phyloP scores from a whole-genome alignment of 1,140 invertebrate species.

The Pogonomyrmex californicus region DNA sequence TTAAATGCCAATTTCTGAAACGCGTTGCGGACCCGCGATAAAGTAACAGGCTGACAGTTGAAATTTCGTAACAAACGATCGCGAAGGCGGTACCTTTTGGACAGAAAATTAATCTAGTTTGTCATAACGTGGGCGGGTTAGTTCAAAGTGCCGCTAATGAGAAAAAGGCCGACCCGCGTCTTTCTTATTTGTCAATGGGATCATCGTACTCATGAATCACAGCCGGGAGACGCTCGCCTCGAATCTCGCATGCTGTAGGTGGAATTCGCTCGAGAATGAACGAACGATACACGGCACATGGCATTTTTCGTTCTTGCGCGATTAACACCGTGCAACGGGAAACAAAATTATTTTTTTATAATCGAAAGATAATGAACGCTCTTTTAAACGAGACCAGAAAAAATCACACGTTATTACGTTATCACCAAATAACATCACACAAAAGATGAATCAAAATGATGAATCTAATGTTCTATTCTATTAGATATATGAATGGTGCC shows the following conservation, averaged over 20 bases:
- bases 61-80: slow-evolving; percentile 87
- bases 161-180: slow-evolving; percentile 84
- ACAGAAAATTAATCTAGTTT: slow-evolving; percentile 87
- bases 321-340: slow-evolving; percentile 27
- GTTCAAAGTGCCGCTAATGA: slow-evolving; percentile 87
- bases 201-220: slow-evolving; percentile 83
- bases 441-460: not conserved
- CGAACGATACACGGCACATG: slow-evolving; percentile 33
- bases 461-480: not conserved
- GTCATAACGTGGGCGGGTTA: slow-evolving; percentile 87
- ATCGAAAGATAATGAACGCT: slow-evolving; percentile 22
- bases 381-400: slow-evolving; percentile 11
- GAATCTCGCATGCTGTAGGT: slow-evolving; percentile 61
- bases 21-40: slow-evolving; percentile 51
- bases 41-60: slow-evolving; percentile 82
- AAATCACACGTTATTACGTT: slow-evolving; percentile 4
- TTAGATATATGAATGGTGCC: not conserved
- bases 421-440: too few species aligned
- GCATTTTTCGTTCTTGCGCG: slow-evolving; percentile 46
- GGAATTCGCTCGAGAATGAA: slow-evolving; percentile 27
- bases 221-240: slow-evolving; percentile 66
- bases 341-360: slow-evolving; percentile 32
- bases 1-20: slow-evolving; percentile 69
- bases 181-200: slow-evolving; percentile 86
- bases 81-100: slow-evolving; percentile 80